Evolutionary conservation across 2,888 invertebrate genomes (phyloP).

Genomic region (Brenthis ino): DNA sequence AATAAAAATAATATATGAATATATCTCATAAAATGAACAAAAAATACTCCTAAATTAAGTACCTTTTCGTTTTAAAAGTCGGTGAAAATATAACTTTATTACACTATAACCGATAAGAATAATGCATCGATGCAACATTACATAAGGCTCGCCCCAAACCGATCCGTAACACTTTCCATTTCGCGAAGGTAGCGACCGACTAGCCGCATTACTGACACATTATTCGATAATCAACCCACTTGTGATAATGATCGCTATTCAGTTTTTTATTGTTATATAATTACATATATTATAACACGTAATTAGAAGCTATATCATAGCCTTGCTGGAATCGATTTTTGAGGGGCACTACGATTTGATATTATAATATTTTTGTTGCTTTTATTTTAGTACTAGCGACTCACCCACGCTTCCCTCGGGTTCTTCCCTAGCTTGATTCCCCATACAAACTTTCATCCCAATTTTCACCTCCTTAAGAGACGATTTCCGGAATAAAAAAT

Average conservation of each 20-base stretch:
- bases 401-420: too few species aligned
- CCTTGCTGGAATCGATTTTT: too few species aligned
- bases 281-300: slow-evolving; percentile 10
- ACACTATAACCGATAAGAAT: slow-evolving; percentile 25
- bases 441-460: too few species aligned
- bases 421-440: too few species aligned
- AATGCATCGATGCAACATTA: slow-evolving; percentile 53
- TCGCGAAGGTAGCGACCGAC: slow-evolving; percentile 49
- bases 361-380: too few species aligned
- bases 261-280: slow-evolving; percentile 35
- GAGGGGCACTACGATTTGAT: too few species aligned
- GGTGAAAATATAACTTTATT: neutral
- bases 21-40: neutral
- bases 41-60: neutral
- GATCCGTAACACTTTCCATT: slow-evolving; percentile 71
- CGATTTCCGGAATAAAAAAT: too few species aligned
- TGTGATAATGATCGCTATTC: slow-evolving; percentile 32
- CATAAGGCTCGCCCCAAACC: slow-evolving; percentile 57
- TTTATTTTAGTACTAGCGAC: too few species aligned
- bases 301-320: neutral
- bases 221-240: slow-evolving; percentile 43
- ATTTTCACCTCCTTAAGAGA: too few species aligned
- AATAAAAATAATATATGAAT: too few species aligned
- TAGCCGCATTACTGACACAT: slow-evolving; percentile 50
- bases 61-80: neutral